Conservation (phyloP, 2,888 invertebrate genomes). For the Cotesia congregata region DNA sequence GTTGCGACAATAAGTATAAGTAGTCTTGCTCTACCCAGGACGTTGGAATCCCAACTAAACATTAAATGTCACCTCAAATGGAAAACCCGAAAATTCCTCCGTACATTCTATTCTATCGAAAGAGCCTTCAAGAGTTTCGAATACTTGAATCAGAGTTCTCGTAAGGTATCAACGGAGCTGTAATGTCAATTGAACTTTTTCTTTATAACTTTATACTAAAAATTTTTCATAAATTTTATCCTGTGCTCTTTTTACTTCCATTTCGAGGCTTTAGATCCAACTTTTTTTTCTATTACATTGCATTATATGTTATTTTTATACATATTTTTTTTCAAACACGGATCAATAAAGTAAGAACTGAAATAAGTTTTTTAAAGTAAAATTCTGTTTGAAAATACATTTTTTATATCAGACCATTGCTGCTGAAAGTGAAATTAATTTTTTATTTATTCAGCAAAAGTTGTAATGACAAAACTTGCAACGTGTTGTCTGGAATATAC, state of each 20-base stretch:
- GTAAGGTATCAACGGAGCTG: conserved; percentile 24
- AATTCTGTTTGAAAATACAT: not conserved
- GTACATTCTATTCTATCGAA: conserved; percentile 17
- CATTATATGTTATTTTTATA: not conserved
- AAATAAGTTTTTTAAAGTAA: not conserved
- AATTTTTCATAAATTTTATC: conserved; percentile 15
- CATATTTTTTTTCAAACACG: not conserved
- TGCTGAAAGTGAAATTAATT: not conserved
- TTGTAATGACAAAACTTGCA: not conserved
- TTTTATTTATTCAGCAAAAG: not conserved
- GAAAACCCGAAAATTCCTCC: conserved; percentile 35
- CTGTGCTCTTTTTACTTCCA: not conserved
- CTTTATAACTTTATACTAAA: conserved; percentile 14
- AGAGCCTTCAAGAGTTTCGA: conserved; percentile 14
- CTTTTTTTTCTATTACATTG: not conserved
- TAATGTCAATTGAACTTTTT: conserved; percentile 17
- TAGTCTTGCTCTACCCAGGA: not conserved
- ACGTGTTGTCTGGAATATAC: not conserved
- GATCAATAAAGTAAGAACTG: not conserved
- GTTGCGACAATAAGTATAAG: not conserved
- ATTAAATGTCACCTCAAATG: conserved; percentile 29
- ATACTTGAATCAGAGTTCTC: conserved; percentile 25
- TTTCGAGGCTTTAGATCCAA: not conserved
- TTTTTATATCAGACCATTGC: not conserved
- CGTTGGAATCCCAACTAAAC: conserved; percentile 12